Percentiles rank a stretch among this genome's conserved stretches.
Evolutionary conservation across 2,113 vertebrate species (phyloP).

Genomic region (Elanus axillaris): DNA sequence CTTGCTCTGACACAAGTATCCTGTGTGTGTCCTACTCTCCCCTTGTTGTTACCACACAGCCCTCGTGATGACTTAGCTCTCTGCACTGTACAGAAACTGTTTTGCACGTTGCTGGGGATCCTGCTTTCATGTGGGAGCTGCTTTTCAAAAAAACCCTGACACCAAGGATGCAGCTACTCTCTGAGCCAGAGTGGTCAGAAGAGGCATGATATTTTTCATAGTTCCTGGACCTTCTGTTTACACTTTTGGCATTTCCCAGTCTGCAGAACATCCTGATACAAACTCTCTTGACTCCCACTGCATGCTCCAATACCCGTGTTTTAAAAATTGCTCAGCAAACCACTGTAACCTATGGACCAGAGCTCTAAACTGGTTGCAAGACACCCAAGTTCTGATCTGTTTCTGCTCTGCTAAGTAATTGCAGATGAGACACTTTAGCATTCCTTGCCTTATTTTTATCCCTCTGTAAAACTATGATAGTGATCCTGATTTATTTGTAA

Average conservation of each 20-base stretch:
- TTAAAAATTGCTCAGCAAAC: not conserved
- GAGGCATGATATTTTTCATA: not conserved
- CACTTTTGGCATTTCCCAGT: not conserved
- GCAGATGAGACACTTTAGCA: not conserved
- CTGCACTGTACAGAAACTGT: not conserved
- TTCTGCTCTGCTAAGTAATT: not conserved
- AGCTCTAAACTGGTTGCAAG: not conserved
- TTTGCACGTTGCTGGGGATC: not conserved
- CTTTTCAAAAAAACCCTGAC: not conserved
- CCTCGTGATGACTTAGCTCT: slow-evolving; percentile 27
- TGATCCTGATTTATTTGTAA: not conserved
- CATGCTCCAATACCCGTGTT: not conserved
- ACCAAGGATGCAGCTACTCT: not conserved
- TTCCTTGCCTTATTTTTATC: not conserved
- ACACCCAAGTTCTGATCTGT: not conserved
- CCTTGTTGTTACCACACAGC: slow-evolving; percentile 13
- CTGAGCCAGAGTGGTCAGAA: not conserved
- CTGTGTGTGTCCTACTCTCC: not conserved
- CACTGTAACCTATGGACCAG: not conserved
- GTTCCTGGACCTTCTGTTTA: not conserved
- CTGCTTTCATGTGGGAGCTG: slow-evolving; percentile 19
- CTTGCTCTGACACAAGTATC: not conserved
- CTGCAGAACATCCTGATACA: not conserved
- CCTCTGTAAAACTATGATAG: not conserved
- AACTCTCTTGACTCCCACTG: not conserved